A percentile compares a stretch with the other conserved stretches of the same genome.
These are phyloP conservation scores for Ostrea denselamellosa DNA, from an alignment of 1,140 invertebrate genomes.

Conservation along the genomic window DNA sequence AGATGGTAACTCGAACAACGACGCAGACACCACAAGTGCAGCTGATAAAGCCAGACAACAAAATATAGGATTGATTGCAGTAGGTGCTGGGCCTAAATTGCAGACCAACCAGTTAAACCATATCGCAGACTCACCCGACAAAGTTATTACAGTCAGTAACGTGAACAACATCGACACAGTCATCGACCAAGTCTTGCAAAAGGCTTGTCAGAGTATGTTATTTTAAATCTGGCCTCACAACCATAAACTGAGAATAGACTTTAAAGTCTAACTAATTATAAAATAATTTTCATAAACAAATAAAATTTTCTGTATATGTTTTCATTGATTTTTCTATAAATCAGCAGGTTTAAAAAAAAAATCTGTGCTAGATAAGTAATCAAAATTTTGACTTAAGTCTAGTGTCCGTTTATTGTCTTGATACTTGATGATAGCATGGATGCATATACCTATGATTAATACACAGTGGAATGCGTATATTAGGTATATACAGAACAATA, in stretches of 20 bases:
- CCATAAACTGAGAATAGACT: too few relatives aligned
- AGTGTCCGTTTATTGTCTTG: too few relatives aligned
- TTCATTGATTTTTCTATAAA: background rate
- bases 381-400: too few relatives aligned
- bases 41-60: slow-evolving; percentile 57
- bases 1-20: slow-evolving; percentile 60
- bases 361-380: too few relatives aligned
- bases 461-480: too few relatives aligned
- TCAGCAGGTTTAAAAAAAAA: background rate
- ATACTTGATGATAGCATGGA: too few relatives aligned
- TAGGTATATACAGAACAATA: too few relatives aligned
- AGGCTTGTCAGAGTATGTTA: slow-evolving; percentile 62
- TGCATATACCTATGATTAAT: too few relatives aligned
- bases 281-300: too few relatives aligned
- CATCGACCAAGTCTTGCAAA: slow-evolving; percentile 62
- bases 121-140: slow-evolving; percentile 62
- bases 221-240: background rate
- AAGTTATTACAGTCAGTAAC: slow-evolving; percentile 62
- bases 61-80: slow-evolving; percentile 65
- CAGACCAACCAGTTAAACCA: slow-evolving; percentile 65
- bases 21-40: slow-evolving; percentile 51
- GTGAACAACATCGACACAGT: slow-evolving; percentile 64
- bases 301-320: too few relatives aligned
- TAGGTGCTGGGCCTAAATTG: slow-evolving; percentile 68
- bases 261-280: too few relatives aligned